Percentiles rank a stretch among this genome's conserved stretches.
Conservation (phyloP, 2,888 invertebrate species). For the Odontomyia ornata region DNA sequence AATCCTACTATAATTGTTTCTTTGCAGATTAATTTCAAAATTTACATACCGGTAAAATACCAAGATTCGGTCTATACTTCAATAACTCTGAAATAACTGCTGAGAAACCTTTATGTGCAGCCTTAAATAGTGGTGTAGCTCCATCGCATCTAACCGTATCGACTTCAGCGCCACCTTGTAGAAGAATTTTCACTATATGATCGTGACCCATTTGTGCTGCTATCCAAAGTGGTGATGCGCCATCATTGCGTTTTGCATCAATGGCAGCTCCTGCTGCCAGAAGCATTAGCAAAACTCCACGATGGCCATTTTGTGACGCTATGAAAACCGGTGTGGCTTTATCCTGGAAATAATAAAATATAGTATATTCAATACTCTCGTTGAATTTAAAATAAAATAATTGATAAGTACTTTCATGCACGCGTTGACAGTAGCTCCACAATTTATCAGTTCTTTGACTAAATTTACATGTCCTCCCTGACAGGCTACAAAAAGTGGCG, state of each 20-base stretch:
- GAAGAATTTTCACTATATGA: conserved; percentile 78
- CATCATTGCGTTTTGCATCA: conserved; percentile 81
- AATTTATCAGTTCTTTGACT: conserved; percentile 82
- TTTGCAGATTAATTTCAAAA: neutral
- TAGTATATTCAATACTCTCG: too few relatives aligned
- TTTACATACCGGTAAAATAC: conserved; percentile 74
- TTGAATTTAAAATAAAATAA: too few relatives aligned
- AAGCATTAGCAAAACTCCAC: conserved; percentile 78
- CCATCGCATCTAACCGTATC: conserved; percentile 89
- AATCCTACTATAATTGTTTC: too few relatives aligned
- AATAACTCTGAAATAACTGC: conserved; percentile 86
- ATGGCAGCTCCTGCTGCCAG: conserved; percentile 77
- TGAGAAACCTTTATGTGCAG: conserved; percentile 92
- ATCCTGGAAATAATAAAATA: conserved; percentile 70
- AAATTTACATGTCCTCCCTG: conserved; percentile 91
- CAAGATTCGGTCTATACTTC: conserved; percentile 82
- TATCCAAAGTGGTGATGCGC: conserved; percentile 92
- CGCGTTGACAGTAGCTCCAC: conserved; percentile 82
- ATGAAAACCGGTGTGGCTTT: conserved; percentile 92
- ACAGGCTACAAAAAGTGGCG: conserved; percentile 88
- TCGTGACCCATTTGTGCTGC: conserved; percentile 95
- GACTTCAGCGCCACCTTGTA: conserved; percentile 80
- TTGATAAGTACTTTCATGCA: conserved; percentile 77
- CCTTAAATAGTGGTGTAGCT: conserved; percentile 93
- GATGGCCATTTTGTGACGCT: conserved; percentile 93